phyloP scores from a whole-genome alignment of 1,140 invertebrate species.

The Leptopilina boulardi region DNA sequence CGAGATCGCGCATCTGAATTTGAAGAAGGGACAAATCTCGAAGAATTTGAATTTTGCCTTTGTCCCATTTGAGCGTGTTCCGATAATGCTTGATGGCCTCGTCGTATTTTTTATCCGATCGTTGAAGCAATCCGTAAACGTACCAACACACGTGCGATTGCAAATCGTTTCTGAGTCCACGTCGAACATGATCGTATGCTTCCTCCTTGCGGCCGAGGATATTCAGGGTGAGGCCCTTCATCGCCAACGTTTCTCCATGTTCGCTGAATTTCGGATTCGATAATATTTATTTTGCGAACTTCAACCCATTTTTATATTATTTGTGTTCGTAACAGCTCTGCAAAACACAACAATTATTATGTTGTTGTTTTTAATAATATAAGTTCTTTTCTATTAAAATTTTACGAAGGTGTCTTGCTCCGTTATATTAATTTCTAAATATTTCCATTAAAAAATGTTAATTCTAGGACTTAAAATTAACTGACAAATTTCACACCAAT shows the following conservation, averaged over 20 bases:
- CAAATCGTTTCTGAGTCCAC: slow-evolving; percentile 96
- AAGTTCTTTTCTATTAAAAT: too few relatives aligned
- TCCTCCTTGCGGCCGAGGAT: slow-evolving; percentile 98
- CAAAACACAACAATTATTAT: too few relatives aligned
- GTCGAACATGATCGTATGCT: slow-evolving; percentile 97
- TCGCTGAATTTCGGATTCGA: slow-evolving; percentile 97
- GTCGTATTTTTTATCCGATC: slow-evolving; percentile 99
- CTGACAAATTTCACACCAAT: too few relatives aligned
- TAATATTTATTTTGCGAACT: slow-evolving; percentile 99
- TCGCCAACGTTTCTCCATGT: slow-evolving; percentile 99
- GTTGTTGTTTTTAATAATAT: too few relatives aligned
- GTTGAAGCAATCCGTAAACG: slow-evolving; percentile 96
- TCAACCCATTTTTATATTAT: slow-evolving; percentile 99
- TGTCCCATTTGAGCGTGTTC: slow-evolving; percentile 99
- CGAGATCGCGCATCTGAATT: slow-evolving; percentile 99
- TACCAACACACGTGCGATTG: slow-evolving; percentile 99
- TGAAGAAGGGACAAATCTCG: slow-evolving; percentile 97
- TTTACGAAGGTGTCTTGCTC: too few relatives aligned
- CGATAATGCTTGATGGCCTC: slow-evolving; percentile 99
- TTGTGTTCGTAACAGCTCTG: slow-evolving; percentile 99
- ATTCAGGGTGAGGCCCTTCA: slow-evolving; percentile 99
- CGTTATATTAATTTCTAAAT: too few relatives aligned
- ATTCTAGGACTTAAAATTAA: too few relatives aligned
- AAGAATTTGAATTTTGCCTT: slow-evolving; percentile 98
- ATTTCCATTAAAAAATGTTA: too few relatives aligned